Base-by-base conservation (phyloP, 2,797 vertebrate genomes). In the Miichthys miiuy region DNA sequence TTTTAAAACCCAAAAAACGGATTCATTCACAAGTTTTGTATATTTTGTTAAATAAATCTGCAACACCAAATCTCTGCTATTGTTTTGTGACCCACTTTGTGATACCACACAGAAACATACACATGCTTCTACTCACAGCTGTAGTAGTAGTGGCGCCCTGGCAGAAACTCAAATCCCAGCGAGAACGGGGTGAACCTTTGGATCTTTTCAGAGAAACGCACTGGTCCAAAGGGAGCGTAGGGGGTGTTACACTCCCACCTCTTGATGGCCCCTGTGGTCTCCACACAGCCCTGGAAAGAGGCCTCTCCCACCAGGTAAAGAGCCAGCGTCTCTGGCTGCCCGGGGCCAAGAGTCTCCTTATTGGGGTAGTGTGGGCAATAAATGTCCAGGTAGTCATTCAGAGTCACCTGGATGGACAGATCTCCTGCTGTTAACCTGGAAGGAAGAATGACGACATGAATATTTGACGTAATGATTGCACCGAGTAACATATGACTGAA, bases 381-480 rank as follows among this genome's bases (percentile, higher is more conserved):
- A 90, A 99, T 96, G 89, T 98, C 97, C 91, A 99, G 91, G 93
- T 98, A 98, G 84, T 99, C 98, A 20, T 97, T 97, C 85, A 98
- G 95, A 72, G 93, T 89, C 87, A 98, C 94, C 86, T 96, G 94
- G 81, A 99, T 87, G 65, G 94, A 85, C 14, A 97, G 95, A 77
- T 97, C 96, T 25, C 95, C 97, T 20, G 84, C 91, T 4, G 94
- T 95, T 89, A 99, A 96, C 94, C 98, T 99, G 92, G 68, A 73
- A 82, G 47, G 50, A 17, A 72, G 67, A 84, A 60, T 0, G 68
- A 90, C 56, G 20, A 42, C 69, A 66, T 87, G 71, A 86, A 92
- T 83, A 81, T 90, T 87, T 87, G 27, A 84, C 4, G 3, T 18
- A 44, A 67, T 3, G 62, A 85, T 83, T 79, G 75, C 57, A 72